A percentile compares a stretch with the other conserved stretches of the same genome.
Conservation (phyloP, 2,797 vertebrate species). For the Erpetoichthys calabaricus region DNA sequence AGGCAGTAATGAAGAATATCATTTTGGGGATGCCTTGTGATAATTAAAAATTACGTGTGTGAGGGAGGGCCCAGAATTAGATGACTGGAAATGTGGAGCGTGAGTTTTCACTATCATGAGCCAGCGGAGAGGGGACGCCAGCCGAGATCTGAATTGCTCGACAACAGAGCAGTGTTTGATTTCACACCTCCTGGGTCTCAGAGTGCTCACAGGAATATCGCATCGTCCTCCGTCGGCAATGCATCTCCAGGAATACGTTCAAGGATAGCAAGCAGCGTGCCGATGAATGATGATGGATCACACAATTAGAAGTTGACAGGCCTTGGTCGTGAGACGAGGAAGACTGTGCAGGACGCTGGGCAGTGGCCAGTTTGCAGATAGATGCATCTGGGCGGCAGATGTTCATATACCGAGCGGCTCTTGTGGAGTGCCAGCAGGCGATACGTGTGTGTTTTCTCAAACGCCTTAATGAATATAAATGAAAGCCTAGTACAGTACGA, state of each 20-base stretch:
- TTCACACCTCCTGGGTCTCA: no score
- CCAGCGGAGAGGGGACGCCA: no score
- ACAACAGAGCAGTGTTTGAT: no score
- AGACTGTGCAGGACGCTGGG: background rate
- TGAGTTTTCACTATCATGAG: no score
- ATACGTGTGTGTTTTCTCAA: constrained; percentile 4
- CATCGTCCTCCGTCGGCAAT: background rate
- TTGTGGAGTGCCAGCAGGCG: background rate
- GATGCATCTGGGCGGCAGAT: constrained; percentile 8
- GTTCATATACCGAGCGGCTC: background rate
- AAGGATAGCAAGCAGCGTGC: background rate
- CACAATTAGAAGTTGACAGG: constrained; percentile 1
- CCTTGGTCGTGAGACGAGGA: background rate
- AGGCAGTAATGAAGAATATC: no score
- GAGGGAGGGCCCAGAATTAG: no score
- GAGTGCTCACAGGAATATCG: no score
- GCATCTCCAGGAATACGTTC: background rate
- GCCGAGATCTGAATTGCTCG: no score
- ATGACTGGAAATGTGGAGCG: no score
- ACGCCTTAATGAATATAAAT: constrained; percentile 6
- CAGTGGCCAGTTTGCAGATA: constrained; percentile 6
- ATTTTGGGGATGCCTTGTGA: no score
- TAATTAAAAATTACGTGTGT: no score
- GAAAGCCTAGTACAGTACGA: background rate
- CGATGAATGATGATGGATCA: constrained; percentile 9